A percentile compares a stretch with the other conserved stretches of the same genome.
Evolutionary conservation across 1,140 invertebrate species (phyloP).

Genomic region (Oncopodura yosiiana): DNA sequence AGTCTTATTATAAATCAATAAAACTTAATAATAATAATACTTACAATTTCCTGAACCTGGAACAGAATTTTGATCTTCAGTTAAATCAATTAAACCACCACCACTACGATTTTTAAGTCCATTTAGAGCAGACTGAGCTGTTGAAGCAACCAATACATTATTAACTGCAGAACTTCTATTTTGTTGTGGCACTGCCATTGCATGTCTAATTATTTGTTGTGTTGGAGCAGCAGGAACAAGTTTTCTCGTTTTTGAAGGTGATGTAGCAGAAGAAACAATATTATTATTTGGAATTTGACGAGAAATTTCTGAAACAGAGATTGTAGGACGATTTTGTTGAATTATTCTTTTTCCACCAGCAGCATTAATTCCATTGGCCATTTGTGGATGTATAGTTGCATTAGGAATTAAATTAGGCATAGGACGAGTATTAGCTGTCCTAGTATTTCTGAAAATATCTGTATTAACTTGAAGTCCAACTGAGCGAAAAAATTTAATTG

Average conservation of each 20-base stretch:
- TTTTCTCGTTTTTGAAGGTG: background rate
- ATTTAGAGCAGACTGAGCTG: background rate
- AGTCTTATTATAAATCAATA: no score
- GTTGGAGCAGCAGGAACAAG: background rate
- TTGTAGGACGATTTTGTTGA: no score
- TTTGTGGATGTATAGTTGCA: no score
- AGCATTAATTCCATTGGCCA: no score
- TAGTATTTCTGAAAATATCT: background rate
- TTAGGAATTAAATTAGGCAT: background rate
- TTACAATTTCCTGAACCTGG: background rate
- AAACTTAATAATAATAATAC: background rate
- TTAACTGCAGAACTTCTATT: background rate
- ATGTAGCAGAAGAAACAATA: background rate
- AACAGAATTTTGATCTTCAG: conserved; percentile 4
- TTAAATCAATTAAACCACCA: conserved; percentile 11
- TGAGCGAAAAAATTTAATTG: conserved; percentile 28
- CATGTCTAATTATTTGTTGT: background rate
- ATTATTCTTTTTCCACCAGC: no score
- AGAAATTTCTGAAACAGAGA: background rate
- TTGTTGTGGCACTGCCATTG: background rate
- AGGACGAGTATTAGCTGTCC: background rate
- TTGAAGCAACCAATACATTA: background rate
- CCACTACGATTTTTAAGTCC: background rate
- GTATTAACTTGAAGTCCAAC: conserved; percentile 25
- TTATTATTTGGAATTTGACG: background rate